Evolutionary conservation across 2,888 invertebrate genomes (phyloP).

Genomic region (Polia nebulosa): DNA sequence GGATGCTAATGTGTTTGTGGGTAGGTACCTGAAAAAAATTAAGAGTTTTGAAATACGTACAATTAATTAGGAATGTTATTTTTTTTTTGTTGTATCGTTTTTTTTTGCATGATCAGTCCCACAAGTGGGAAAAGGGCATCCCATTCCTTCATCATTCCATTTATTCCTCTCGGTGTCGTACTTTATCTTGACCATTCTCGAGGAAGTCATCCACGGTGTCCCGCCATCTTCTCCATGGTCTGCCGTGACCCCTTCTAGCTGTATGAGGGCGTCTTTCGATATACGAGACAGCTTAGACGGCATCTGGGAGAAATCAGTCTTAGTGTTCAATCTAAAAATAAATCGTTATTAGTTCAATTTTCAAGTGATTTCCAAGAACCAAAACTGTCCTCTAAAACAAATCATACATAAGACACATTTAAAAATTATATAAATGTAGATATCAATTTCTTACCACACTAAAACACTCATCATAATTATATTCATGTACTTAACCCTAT

Average conservation of each 20-base stretch:
- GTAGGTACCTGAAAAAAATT: not conserved
- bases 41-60: not conserved
- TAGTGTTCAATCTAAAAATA: no score
- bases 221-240: not conserved
- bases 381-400: not conserved
- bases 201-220: not conserved
- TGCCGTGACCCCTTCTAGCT: not conserved
- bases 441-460: not conserved
- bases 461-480: constrained; percentile 2
- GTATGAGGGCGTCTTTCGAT: not conserved
- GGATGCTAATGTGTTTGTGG: not conserved
- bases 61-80: not conserved
- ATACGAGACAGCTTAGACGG: not conserved
- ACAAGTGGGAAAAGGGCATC: not conserved
- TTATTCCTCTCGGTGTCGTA: not conserved
- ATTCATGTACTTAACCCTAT: constrained; percentile 47
- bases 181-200: not conserved
- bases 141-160: no score
- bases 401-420: not conserved
- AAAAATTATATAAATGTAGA: not conserved
- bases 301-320: not conserved
- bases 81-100: not conserved
- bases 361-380: no score
- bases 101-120: not conserved
- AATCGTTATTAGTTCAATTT: no score